Percentiles rank a stretch among this genome's conserved stretches.
phyloP scores from a whole-genome alignment of 2,888 invertebrate species.

The Cantharis rustica region DNA sequence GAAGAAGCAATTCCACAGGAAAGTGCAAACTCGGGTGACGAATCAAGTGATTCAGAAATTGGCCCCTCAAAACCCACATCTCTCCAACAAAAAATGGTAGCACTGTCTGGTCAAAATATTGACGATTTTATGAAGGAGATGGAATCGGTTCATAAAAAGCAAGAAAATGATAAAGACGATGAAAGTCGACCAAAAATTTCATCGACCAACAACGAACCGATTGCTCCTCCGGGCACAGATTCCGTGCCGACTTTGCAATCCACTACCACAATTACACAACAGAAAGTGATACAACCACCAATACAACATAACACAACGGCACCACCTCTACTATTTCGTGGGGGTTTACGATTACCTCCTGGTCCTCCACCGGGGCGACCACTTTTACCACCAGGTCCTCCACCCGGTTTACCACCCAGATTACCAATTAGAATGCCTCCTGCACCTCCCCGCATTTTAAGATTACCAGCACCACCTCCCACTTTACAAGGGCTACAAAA shows the following conservation, averaged over 20 bases:
- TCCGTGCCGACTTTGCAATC: constrained; percentile 42
- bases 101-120: constrained; percentile 88
- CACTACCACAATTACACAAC: background rate
- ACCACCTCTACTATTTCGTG: constrained; percentile 53
- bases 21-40: constrained; percentile 25
- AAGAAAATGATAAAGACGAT: constrained; percentile 54
- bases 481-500: constrained; percentile 26
- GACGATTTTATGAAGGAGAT: constrained; percentile 93
- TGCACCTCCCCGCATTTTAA: constrained; percentile 60
- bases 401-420: constrained; percentile 65
- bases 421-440: constrained; percentile 59
- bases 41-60: constrained; percentile 22
- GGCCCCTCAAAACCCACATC: constrained; percentile 69
- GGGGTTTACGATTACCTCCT: constrained; percentile 59
- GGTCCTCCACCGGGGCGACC: constrained; percentile 63
- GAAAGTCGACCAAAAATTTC: constrained; percentile 16
- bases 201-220: constrained; percentile 42
- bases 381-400: constrained; percentile 62
- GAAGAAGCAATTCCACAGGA: constrained; percentile 51
- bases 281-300: constrained; percentile 48
- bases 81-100: constrained; percentile 84
- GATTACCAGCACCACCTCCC: constrained; percentile 47
- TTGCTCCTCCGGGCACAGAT: constrained; percentile 50
- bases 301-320: constrained; percentile 54
- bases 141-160: constrained; percentile 82